phyloP scores from a whole-genome alignment of 2,888 invertebrate genomes.

The Zhengitettix transpicula region DNA sequence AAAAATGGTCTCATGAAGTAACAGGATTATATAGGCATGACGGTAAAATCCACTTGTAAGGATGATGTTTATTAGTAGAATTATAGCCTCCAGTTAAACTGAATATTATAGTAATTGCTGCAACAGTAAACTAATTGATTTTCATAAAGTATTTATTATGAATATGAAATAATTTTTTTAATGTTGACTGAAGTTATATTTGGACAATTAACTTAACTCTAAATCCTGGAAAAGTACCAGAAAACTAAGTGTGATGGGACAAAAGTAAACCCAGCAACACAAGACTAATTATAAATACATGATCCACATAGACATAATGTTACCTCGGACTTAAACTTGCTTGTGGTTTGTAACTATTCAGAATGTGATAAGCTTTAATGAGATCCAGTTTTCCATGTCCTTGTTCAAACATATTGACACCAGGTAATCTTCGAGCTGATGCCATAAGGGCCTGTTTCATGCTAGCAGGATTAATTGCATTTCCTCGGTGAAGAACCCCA shows the following conservation, averaged over 20 bases:
- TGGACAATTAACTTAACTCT: too few species aligned
- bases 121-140: too few species aligned
- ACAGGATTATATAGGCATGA: too few species aligned
- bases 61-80: too few species aligned
- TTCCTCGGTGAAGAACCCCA: constrained; percentile 31
- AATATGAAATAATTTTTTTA: too few species aligned
- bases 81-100: too few species aligned
- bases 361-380: constrained; percentile 61
- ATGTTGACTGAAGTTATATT: too few species aligned
- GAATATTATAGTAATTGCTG: too few species aligned
- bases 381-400: constrained; percentile 90
- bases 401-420: constrained; percentile 93
- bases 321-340: constrained; percentile 32
- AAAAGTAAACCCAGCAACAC: not conserved
- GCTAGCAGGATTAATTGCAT: constrained; percentile 71
- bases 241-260: not conserved
- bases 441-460: constrained; percentile 92
- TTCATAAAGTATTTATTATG: too few species aligned
- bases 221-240: not conserved
- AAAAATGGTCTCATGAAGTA: too few species aligned
- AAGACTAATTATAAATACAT: not conserved
- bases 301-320: not conserved
- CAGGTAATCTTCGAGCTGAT: constrained; percentile 66
- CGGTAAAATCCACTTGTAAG: too few species aligned
- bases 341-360: constrained; percentile 47